Percentiles rank a stretch among this genome's conserved stretches.
These are phyloP conservation scores for Polypterus senegalus DNA, from an alignment of 2,113 vertebrate species.

Conservation along the genomic window DNA sequence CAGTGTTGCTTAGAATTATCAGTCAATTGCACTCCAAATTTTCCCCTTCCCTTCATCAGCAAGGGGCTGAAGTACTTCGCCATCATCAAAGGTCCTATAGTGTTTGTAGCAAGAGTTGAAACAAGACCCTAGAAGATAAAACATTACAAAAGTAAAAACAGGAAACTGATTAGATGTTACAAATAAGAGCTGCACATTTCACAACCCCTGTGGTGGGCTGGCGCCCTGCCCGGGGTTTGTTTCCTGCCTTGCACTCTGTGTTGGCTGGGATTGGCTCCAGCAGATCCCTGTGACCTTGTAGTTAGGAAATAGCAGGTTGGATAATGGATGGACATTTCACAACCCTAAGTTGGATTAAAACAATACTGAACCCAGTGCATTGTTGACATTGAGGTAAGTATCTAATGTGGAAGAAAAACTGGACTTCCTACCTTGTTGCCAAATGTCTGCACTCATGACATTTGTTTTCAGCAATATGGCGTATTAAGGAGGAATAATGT, in stretches of 20 bases:
- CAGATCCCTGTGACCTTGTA: no score
- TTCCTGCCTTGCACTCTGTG: no score
- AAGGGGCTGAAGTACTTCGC: conserved; percentile 45
- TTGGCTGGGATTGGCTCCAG: no score
- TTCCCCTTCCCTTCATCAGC: conserved; percentile 39
- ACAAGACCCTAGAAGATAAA: conserved; percentile 29
- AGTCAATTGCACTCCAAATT: conserved; percentile 33
- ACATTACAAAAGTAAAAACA: not conserved
- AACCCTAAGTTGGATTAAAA: not conserved
- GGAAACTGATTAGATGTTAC: not conserved
- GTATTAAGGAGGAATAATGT: no score
- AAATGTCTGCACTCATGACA: not conserved
- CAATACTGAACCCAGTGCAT: not conserved
- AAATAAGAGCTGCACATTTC: not conserved
- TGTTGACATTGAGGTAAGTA: not conserved
- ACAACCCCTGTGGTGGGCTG: not conserved
- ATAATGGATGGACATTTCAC: not conserved
- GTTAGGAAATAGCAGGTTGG: no score
- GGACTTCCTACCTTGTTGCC: not conserved
- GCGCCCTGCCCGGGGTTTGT: no score
- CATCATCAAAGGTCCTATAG: conserved; percentile 41
- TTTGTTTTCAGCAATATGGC: not conserved
- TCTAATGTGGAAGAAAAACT: conserved; percentile 1
- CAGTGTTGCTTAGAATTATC: conserved; percentile 38
- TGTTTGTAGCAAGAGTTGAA: conserved; percentile 36